Conservation (phyloP, 2,888 invertebrate genomes). For the Mythimna loreyi region DNA sequence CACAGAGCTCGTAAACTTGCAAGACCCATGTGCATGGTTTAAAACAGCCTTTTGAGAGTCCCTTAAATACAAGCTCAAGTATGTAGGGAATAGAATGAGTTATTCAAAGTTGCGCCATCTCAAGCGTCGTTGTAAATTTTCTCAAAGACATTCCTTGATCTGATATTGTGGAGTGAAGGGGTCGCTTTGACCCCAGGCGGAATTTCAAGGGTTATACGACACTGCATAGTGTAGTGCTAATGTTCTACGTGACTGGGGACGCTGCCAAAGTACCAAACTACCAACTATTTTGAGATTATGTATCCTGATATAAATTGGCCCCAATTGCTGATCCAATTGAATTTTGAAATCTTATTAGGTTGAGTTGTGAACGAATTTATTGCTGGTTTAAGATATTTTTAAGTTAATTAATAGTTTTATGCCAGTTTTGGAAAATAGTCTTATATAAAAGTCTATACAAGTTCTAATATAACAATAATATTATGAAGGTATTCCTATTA, state of each 20-base stretch:
- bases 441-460: background rate
- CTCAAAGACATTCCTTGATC: conserved; percentile 76
- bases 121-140: conserved; percentile 70
- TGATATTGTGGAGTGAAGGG: conserved; percentile 74
- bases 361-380: conserved; percentile 23
- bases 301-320: conserved; percentile 66
- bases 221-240: conserved; percentile 80
- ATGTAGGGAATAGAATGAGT: conserved; percentile 53
- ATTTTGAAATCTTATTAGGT: conserved; percentile 60
- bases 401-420: background rate
- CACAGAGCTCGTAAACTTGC: conserved; percentile 12
- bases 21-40: conserved; percentile 29
- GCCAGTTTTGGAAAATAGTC: background rate
- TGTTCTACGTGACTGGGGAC: conserved; percentile 76
- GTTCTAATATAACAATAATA: background rate
- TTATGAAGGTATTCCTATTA: background rate
- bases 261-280: conserved; percentile 63
- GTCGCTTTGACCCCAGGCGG: conserved; percentile 74
- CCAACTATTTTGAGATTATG: conserved; percentile 64
- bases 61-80: conserved; percentile 44
- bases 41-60: conserved; percentile 34
- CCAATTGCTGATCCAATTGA: conserved; percentile 64
- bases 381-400: conserved; percentile 11
- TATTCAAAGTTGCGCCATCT: conserved; percentile 64
- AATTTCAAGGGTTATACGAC: conserved; percentile 71